phyloP scores from a whole-genome alignment of 2,113 vertebrate species.

The Halichoeres trimaculatus region DNA sequence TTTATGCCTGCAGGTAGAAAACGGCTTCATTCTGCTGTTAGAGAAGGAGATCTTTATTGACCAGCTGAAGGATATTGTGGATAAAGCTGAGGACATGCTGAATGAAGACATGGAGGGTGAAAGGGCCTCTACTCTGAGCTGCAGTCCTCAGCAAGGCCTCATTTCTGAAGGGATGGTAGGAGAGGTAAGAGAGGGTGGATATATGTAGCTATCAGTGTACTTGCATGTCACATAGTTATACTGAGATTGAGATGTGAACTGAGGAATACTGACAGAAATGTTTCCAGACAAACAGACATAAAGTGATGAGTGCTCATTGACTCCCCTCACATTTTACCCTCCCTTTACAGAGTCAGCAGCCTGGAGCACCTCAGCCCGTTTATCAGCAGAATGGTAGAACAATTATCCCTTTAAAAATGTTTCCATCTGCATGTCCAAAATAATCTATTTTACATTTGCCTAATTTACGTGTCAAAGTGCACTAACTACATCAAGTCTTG shows the following conservation, averaged over 20 bases:
- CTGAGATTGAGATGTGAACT: not conserved
- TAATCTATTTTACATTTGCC: not conserved
- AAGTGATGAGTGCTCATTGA: not conserved
- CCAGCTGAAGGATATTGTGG: slow-evolving; percentile 97
- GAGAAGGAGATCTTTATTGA: slow-evolving; percentile 98
- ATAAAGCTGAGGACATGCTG: slow-evolving; percentile 98
- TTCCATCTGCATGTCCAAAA: not conserved
- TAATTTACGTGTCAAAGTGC: not conserved
- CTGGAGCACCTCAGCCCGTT: slow-evolving; percentile 86
- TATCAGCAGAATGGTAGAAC: slow-evolving; percentile 95
- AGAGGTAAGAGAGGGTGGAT: slow-evolving; percentile 81
- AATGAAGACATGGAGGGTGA: slow-evolving; percentile 93
- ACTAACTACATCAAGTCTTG: slow-evolving; percentile 1
- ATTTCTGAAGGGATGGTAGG: slow-evolving; percentile 70
- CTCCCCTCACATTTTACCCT: slow-evolving; percentile 22
- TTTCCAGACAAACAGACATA: not conserved
- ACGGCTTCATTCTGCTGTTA: slow-evolving; percentile 93
- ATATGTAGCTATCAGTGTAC: not conserved
- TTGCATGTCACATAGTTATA: not conserved
- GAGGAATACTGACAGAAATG: not conserved
- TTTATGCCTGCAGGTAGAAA: slow-evolving; percentile 87
- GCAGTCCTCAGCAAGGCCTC: slow-evolving; percentile 86
- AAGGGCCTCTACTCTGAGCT: slow-evolving; percentile 84
- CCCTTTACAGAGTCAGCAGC: slow-evolving; percentile 78
- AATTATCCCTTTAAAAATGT: slow-evolving; percentile 3